Percentiles rank a stretch among this genome's conserved stretches.
Evolutionary conservation across 2,797 vertebrate genomes (phyloP).

Genomic region (Monodelphis domestica): DNA sequence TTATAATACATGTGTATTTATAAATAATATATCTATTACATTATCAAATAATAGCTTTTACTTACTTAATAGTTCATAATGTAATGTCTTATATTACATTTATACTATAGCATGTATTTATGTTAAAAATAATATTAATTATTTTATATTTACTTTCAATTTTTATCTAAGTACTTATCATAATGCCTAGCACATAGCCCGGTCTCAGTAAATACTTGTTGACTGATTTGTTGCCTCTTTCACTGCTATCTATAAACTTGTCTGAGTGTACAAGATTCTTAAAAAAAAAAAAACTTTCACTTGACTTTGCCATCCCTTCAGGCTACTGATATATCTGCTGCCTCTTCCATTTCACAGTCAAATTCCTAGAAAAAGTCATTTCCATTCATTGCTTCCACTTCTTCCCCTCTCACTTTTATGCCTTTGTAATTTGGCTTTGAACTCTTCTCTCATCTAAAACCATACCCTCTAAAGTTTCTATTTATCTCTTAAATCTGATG

Average conservation of each 20-base stretch:
- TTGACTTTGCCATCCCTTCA: not conserved
- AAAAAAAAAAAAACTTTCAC: not conserved
- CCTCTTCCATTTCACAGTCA: not conserved
- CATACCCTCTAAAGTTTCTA: not conserved
- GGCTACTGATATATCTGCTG: not conserved
- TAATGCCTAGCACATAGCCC: not conserved
- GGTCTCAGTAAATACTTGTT: not conserved
- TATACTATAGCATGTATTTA: not conserved
- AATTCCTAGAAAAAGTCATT: not conserved
- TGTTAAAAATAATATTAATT: not conserved
- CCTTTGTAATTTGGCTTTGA: not conserved
- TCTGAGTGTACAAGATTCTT: not conserved
- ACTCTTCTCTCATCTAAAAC: not conserved
- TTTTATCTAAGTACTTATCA: not conserved
- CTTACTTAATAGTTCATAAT: not conserved
- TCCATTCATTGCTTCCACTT: not conserved
- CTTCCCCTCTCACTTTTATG: not conserved
- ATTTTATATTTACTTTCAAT: not conserved
- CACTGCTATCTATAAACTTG: not conserved
- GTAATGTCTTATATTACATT: not conserved
- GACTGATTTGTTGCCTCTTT: not conserved
- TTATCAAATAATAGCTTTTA: not conserved
- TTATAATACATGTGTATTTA: not conserved
- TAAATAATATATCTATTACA: not conserved
- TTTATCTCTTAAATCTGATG: not conserved